phyloP scores from a whole-genome alignment of 2,797 vertebrate species.

The Choloepus didactylus region DNA sequence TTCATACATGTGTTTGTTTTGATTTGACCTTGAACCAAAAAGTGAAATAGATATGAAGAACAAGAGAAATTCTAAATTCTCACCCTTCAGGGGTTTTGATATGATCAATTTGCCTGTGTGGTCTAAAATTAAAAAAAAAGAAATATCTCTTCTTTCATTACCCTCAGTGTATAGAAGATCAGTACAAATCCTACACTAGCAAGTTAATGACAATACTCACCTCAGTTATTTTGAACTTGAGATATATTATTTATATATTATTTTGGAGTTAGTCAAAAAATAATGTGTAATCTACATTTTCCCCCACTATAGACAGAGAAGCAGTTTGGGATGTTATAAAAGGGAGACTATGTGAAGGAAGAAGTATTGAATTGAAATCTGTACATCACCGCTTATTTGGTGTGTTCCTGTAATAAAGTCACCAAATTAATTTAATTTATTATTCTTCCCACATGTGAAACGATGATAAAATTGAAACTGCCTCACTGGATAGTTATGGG shows the following conservation, averaged over 20 bases:
- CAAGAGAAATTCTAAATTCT: conserved; percentile 54
- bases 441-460: conserved; percentile 13
- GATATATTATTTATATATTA: conserved; percentile 22
- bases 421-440: background rate
- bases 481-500: background rate
- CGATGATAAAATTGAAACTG: background rate
- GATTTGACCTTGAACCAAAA: conserved; percentile 36
- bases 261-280: conserved; percentile 9
- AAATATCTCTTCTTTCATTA: background rate
- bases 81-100: background rate
- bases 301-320: background rate
- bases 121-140: background rate
- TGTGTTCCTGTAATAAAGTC: conserved; percentile 23
- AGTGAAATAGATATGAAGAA: conserved; percentile 32
- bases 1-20: conserved; percentile 34
- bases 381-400: background rate
- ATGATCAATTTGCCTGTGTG: background rate
- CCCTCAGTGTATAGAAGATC: background rate
- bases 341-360: background rate
- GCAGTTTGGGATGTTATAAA: background rate
- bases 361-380: background rate
- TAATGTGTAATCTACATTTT: background rate
- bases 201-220: conserved; percentile 17
- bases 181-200: background rate
- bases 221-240: conserved; percentile 6